Evolutionary conservation across 2,888 invertebrate genomes (phyloP).

Genomic region (Mamestra brassicae): DNA sequence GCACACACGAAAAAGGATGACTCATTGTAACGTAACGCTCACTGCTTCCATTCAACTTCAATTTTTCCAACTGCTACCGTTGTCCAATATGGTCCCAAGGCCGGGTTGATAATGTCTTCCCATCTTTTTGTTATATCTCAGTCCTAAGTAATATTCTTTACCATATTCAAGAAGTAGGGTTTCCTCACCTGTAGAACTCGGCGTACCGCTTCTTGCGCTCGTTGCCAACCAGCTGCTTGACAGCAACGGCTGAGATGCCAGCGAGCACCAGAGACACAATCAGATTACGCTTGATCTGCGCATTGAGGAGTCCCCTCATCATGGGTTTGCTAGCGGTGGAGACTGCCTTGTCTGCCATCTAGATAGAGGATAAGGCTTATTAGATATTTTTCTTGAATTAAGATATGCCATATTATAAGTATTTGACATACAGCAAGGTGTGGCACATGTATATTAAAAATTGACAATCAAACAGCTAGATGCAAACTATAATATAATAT

Average conservation of each 20-base stretch:
- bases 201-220: constrained; percentile 93
- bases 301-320: constrained; percentile 93
- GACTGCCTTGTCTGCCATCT: constrained; percentile 88
- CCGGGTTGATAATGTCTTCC: too few relatives aligned
- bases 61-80: too few relatives aligned
- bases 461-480: background rate
- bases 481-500: background rate
- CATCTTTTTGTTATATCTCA: too few relatives aligned
- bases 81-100: too few relatives aligned
- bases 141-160: background rate
- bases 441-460: background rate
- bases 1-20: too few relatives aligned
- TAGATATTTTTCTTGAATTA: background rate
- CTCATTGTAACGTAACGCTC: too few relatives aligned
- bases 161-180: background rate
- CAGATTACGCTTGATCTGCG: constrained; percentile 92
- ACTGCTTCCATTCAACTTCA: too few relatives aligned
- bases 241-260: constrained; percentile 85
- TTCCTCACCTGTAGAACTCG: constrained; percentile 94
- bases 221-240: constrained; percentile 91
- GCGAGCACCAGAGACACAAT: constrained; percentile 88
- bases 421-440: background rate
- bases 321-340: constrained; percentile 89
- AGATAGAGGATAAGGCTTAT: background rate
- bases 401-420: background rate